phyloP scores from a whole-genome alignment of 2,797 vertebrate species.

The Etheostoma nigrum region DNA sequence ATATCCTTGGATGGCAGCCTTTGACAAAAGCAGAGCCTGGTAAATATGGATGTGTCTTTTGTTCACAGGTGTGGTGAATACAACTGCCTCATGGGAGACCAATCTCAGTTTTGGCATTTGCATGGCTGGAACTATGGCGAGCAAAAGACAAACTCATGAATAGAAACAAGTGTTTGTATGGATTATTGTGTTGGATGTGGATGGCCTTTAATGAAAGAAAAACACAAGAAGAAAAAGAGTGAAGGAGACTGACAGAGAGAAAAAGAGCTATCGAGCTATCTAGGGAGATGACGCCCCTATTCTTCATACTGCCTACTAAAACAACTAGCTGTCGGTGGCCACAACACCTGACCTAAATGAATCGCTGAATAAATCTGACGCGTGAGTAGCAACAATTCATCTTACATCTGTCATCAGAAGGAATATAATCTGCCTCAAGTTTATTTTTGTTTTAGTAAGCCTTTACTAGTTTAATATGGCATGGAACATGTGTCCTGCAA shows the following conservation, averaged over 20 bases:
- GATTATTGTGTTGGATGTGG: slow-evolving; percentile 59
- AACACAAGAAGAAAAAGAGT: slow-evolving; percentile 15
- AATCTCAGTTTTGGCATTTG: slow-evolving; percentile 62
- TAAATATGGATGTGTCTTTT: slow-evolving; percentile 69
- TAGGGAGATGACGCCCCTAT: no score
- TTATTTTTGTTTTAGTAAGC: background rate
- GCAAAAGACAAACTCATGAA: slow-evolving; percentile 72
- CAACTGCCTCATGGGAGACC: slow-evolving; percentile 49
- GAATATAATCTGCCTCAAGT: background rate
- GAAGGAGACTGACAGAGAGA: slow-evolving; percentile 20
- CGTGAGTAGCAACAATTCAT: background rate
- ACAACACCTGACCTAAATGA: background rate
- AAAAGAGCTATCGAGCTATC: background rate
- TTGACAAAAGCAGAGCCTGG: slow-evolving; percentile 42
- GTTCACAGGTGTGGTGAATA: slow-evolving; percentile 54
- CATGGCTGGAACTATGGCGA: slow-evolving; percentile 39
- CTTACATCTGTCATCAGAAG: background rate
- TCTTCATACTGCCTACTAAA: background rate
- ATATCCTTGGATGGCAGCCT: slow-evolving; percentile 21
- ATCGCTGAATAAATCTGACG: background rate
- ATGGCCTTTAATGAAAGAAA: slow-evolving; percentile 58
- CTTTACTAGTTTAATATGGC: background rate
- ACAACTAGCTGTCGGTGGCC: slow-evolving; percentile 1
- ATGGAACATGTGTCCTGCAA: background rate
- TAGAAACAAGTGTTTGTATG: slow-evolving; percentile 71